Evolutionary conservation across 2,888 invertebrate species (phyloP).

Genomic region (Argynnis bischoffii): DNA sequence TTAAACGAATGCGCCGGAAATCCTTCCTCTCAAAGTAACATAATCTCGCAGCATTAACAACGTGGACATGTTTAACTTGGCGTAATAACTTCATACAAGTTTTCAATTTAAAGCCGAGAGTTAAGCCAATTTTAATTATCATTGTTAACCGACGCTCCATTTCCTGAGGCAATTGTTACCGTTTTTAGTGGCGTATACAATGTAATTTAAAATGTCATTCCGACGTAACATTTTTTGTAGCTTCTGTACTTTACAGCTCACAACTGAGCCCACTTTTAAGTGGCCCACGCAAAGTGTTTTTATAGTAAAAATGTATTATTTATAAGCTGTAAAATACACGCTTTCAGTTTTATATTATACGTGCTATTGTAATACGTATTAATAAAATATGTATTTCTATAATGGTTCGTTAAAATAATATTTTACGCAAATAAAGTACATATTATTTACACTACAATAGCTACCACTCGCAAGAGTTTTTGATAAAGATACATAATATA

Average conservation of each 20-base stretch:
- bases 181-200: slow-evolving; percentile 2
- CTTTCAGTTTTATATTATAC: too few species aligned
- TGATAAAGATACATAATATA: too few species aligned
- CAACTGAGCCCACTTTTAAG: neutral
- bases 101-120: slow-evolving; percentile 33
- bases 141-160: slow-evolving; percentile 27
- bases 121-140: slow-evolving; percentile 36
- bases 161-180: slow-evolving; percentile 12
- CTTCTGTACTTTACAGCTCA: neutral
- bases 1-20: slow-evolving; percentile 7
- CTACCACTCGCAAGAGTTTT: too few species aligned
- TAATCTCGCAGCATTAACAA: slow-evolving; percentile 23
- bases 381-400: too few species aligned
- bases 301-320: too few species aligned
- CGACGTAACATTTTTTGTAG: neutral
- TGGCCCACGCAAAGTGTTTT: too few species aligned
- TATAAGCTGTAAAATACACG: too few species aligned
- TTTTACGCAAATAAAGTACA: too few species aligned
- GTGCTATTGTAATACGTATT: too few species aligned
- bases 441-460: too few species aligned
- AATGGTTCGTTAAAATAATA: too few species aligned
- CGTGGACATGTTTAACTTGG: slow-evolving; percentile 31
- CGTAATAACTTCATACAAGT: slow-evolving; percentile 33
- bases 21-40: slow-evolving; percentile 17
- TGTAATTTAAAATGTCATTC: slow-evolving; percentile 12